phyloP scores from a whole-genome alignment of 2,797 vertebrate genomes.

The Macropus fuliginosus region DNA sequence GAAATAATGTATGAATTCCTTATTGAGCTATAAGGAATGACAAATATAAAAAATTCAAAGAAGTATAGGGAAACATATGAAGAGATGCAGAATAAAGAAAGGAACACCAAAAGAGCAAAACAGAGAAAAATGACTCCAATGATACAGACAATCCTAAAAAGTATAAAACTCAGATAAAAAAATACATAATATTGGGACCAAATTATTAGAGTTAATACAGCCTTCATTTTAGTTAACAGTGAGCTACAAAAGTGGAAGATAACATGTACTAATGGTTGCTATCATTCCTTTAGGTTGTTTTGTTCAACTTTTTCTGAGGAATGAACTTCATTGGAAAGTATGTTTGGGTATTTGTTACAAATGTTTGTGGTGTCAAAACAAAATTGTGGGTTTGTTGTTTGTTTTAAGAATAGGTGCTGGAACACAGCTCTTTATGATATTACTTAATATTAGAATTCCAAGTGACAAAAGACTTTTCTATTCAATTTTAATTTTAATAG shows the following conservation, averaged over 20 bases:
- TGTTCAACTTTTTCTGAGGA: neutral
- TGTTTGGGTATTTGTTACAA: neutral
- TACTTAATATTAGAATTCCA: neutral
- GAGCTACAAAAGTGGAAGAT: neutral
- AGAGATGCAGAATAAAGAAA: neutral
- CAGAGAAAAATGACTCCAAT: neutral
- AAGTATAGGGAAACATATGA: neutral
- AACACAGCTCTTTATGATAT: neutral
- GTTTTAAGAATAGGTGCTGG: neutral
- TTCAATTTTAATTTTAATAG: neutral
- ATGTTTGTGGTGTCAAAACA: neutral
- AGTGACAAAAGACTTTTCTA: slow-evolving; percentile 7
- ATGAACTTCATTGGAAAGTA: neutral
- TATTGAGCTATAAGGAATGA: neutral
- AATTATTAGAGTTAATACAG: neutral
- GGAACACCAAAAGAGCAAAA: neutral
- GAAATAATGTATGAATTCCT: neutral
- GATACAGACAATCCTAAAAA: neutral
- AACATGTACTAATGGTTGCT: neutral
- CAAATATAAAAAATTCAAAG: neutral
- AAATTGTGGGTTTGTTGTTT: no score
- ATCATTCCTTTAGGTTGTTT: neutral
- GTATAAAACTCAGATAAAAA: neutral
- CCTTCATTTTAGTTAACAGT: neutral
- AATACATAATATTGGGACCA: neutral